phyloP scores from a whole-genome alignment of 2,888 invertebrate genomes.

The Lissonota sp. region DNA sequence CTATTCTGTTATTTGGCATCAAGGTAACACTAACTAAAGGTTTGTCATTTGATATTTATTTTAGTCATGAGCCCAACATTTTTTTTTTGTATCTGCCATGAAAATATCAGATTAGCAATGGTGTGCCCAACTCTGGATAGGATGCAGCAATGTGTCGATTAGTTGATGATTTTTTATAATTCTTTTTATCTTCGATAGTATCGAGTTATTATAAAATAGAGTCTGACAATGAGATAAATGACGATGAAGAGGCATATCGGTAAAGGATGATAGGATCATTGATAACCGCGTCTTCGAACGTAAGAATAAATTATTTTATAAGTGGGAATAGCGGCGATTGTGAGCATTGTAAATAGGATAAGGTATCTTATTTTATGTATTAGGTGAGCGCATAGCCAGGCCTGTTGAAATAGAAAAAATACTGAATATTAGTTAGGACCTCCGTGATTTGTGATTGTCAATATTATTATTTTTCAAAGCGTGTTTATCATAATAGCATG shows the following conservation, averaged over 20 bases:
- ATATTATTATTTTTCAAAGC: background rate
- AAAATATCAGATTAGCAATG: too few relatives aligned
- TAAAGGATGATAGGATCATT: slow-evolving; percentile 78
- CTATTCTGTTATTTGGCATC: too few relatives aligned
- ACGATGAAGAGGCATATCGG: too few relatives aligned
- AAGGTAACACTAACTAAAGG: too few relatives aligned
- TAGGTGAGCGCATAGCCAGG: slow-evolving; percentile 79
- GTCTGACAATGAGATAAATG: slow-evolving; percentile 68
- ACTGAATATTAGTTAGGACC: slow-evolving; percentile 63
- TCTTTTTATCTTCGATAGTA: too few relatives aligned
- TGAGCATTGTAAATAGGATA: slow-evolving; percentile 75
- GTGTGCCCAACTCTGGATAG: too few relatives aligned
- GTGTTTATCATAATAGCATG: background rate
- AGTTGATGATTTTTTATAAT: too few relatives aligned
- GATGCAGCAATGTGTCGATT: too few relatives aligned
- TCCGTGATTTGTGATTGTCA: slow-evolving; percentile 18
- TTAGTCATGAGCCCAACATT: too few relatives aligned
- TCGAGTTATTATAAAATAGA: too few relatives aligned
- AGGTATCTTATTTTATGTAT: slow-evolving; percentile 80
- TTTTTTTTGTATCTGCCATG: too few relatives aligned
- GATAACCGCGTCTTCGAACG: slow-evolving; percentile 77
- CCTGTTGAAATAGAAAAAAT: slow-evolving; percentile 81
- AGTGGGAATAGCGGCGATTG: slow-evolving; percentile 73
- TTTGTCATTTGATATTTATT: too few relatives aligned
- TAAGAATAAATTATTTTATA: slow-evolving; percentile 72